Base-by-base conservation (phyloP, 2,888 invertebrate genomes). In the Agrilus mali region DNA sequence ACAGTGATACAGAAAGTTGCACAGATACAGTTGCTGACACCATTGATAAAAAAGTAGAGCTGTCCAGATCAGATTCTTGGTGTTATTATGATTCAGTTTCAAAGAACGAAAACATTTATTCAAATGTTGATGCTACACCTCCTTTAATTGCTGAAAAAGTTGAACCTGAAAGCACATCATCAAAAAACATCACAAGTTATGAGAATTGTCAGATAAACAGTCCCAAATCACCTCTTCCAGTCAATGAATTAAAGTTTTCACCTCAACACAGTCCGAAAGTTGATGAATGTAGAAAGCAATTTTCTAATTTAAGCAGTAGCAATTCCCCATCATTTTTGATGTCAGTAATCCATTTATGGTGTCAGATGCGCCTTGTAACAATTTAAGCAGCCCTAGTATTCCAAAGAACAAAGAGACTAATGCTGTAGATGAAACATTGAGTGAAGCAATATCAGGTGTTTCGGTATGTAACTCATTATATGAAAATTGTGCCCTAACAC, bases 51-150 rank as follows among this genome's bases (percentile, higher is more conserved):
- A 53, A 53, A 14, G 62, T 59, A 15, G 55, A 59, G 46, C 47
- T 70, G 8, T 63, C 66, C 12, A 58, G 71, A 39, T 72, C 71
- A 5, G 67, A 66, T 42, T 74, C 73, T 0, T 74, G 73, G 73
- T 68, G 66, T 12, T 74, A 69, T 53, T 73, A 73, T 51, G 72
- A 73, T 53, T 48, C 56, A 50, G 48, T 42, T 27, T 50, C 42
- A 6, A 47, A 48, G 46, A 36, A 50, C 39, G 53, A 55, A 43
- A 47, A 53, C 45, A 42, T 53, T 37, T 49, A 55, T 43, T 58
- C 58, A 38, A 63, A 63, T 33, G 47, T 60, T 7, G 60, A 61
- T 43, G 58, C 52, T 34, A 58, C 63, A 47, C 60, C 59, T 6
- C 55, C 54, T 32, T 53, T 61, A 27, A 60, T 43, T 33, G 46